Base-by-base conservation (phyloP, 2,113 vertebrate species). In the Lycaon pictus region DNA sequence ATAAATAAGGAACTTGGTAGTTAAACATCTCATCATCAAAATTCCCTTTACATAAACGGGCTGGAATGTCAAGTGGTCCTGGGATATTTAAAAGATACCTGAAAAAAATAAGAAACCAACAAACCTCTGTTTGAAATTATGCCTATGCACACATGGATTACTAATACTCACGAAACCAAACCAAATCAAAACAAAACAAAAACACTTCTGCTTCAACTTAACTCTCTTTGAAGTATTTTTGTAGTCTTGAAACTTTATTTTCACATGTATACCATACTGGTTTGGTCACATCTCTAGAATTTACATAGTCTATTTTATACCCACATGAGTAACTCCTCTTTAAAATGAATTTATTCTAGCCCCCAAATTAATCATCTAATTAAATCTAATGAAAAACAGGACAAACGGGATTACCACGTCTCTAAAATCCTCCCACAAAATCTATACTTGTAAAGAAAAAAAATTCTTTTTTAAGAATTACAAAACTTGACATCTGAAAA, bases 51-150 rank as follows among this genome's bases (percentile, higher is more conserved):
- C 99, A 98, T 91, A 98, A 94, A 25, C 98, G 98, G 6, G 99
- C 98, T 93, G 95, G 98, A 96, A 99, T 99, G 67, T 99, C 98
- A 96, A 99, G 98, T 48, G 99, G 98, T 77, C 98, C 98, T 81
- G 99, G 99, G 93, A 99, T 98, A 95, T 99, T 99, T 62, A 99
- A 98, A 84, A 99, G 98, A 96, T 99, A 99, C 13, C 99, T 99
- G 62, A 43, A 81, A 96, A 95, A 23, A 98, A 88, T 94, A 98
- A 76, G 15, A 76, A 76, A 6, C 27, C 48, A 16, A 72, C 35
- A 81, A 65, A 48, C 65, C 32, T 96, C 37, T 92, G 63, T 91
- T 93, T 96, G 58, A 96, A 97, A 95, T 95, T 84, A 96, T 84
- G 11, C 0, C 96, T 63, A 0, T 37, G 23, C 12, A 97, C 22